Evolutionary conservation across 30 jellyfish, hydroid and myxozoan species (phyloP), one percentile per base, ranked within the genome.

Genomic region (Calvadosia cruxmelitensis): DNA sequence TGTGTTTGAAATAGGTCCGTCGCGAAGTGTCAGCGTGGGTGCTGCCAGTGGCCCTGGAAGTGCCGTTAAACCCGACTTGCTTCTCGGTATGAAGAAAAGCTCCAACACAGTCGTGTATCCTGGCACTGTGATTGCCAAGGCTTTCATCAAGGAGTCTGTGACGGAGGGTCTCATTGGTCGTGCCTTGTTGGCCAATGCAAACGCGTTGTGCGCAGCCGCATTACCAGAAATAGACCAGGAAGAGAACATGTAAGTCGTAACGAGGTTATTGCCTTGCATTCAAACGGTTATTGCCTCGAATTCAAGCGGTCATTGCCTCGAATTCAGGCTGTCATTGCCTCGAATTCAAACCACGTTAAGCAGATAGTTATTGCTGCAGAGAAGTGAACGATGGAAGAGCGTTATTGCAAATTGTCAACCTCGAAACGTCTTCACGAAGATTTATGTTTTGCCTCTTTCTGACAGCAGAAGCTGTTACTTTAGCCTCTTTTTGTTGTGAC

Each of bases 111-210:
- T 87, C 16, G 78, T 80, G 16, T 87, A 73, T 64, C 96, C 96
- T 31, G 96, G 96, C 24, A 87, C 96, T 24, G 96, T 87, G 33
- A 87, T 87, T 31, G 96, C 96, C 50, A 78, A 85, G 62, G 93
- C 96, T 12, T 87, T 87, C 71, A 83, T 79, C 24, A 86, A 86
- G 74, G 82, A 88, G 74, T 83, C 57, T 34, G 68, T 63, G 29
- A 50, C 93, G 2, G 89, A 77, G 27, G 78, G 96, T 12, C 71
- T 87, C 62, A 82, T 87, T 64, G 79, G 96, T 81, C 73, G 85
- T 49, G 96, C 74, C 49, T 78, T 87, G 31, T 78, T 87, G 24
- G 96, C 96, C 16, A 87, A 87, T 76, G 94, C 96, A 52, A 87
- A 77, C 57, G 96, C 96, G 3, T 75, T 87, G 28, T 87, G 94